Evolutionary conservation across 1,140 invertebrate species (phyloP), one percentile per base, ranked within the genome.

Genomic region (Metaphire vulgaris): DNA sequence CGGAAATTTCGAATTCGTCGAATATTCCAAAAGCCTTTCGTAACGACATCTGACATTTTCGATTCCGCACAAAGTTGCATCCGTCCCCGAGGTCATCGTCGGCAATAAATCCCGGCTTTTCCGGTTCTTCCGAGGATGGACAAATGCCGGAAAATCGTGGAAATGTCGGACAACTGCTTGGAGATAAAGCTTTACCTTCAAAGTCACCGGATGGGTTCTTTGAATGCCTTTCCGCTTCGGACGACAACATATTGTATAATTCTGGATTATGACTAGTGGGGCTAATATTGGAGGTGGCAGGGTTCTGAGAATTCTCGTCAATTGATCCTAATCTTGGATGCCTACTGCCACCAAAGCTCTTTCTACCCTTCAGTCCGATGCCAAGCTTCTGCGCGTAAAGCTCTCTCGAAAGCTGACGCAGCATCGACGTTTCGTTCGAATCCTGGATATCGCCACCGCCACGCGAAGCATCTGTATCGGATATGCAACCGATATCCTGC

Each of bases 1-100:
- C 32, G 1, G 56, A 21, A 15, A 29, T 28, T 73, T 73, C 72
- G 56, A 1, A 41, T 28, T 56, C 72, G 28, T 73, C 72, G 34
- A 34, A 64, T 34, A 73, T 73, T 73, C 72, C 72, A 73, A 73
- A 73, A 34, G 72, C 72, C 21, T 73, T 73, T 30, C 72, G 32
- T 34, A 73, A 34, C 2, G 72, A 73, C 72, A 73, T 73, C 26
- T 73, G 72, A 21, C 31, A 31, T n/a, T 73, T 73, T 34, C 72
- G 32, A 34, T 73, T 31, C 56, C 72, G 32, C 6, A 73, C 72
- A 73, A 73, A 73, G 15, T n/a, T 34, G 0, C 14, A 33, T 72
- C 26, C 14, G 33, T 73, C 41, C 0, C 26, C 41, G 21, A 56
- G 6, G 41, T 56, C 41, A 12, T 56, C 41, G 6, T 56, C 41